A percentile compares a stretch with the other conserved stretches of the same genome.
phyloP scores from a whole-genome alignment of 2,888 invertebrate species.

The Cheilosia grossa region DNA sequence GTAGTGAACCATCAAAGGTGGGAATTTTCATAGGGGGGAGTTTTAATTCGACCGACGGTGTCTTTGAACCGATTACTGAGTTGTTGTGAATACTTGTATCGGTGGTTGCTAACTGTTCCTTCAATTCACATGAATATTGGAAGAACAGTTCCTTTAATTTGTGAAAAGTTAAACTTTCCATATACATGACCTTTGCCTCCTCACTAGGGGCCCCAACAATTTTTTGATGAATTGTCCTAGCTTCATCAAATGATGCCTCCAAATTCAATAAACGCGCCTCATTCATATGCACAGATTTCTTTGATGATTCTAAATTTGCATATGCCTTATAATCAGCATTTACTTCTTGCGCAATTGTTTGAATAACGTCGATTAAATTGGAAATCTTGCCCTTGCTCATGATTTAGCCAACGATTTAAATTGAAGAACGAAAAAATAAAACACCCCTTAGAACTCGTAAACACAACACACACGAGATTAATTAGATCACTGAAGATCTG shows the following conservation, averaged over 20 bases:
- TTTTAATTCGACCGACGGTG: conserved; percentile 19
- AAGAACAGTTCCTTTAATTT: conserved; percentile 23
- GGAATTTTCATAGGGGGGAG: conserved; percentile 39
- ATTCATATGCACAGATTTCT: too few relatives aligned
- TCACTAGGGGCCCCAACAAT: conserved; percentile 29
- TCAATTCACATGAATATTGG: conserved; percentile 16
- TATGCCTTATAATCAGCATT: conserved; percentile 12
- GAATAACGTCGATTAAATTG: conserved; percentile 5
- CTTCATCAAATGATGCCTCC: not conserved
- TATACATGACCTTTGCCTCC: conserved; percentile 10
- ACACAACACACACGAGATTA: not conserved
- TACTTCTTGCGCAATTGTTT: conserved; percentile 9
- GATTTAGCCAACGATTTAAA: not conserved
- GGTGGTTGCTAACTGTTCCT: conserved; percentile 12
- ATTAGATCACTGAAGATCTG: not conserved
- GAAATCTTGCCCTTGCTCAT: conserved; percentile 15
- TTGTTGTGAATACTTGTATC: not conserved
- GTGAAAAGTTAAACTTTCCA: conserved; percentile 6
- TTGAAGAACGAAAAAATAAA: not conserved
- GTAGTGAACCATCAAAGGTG: conserved; percentile 16
- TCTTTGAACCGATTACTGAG: not conserved
- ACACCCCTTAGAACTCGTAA: not conserved
- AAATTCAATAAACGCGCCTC: too few relatives aligned
- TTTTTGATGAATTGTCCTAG: conserved; percentile 28
- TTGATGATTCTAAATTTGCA: not conserved